Base-by-base conservation (phyloP, 2,113 vertebrate species). In the Nothobranchius furzeri region DNA sequence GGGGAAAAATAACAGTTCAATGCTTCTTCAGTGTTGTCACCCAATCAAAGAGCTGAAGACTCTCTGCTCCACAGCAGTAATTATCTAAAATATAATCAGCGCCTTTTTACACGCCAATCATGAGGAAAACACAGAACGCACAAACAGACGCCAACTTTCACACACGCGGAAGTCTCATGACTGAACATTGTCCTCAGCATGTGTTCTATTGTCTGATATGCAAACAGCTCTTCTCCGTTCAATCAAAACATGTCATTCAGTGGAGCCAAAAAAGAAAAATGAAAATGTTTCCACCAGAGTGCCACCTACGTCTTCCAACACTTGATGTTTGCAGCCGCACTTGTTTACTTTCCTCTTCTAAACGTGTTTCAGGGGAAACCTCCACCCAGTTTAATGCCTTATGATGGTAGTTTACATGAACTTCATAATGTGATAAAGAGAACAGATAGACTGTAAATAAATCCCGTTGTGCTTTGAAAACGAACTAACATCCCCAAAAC, bases 61-160 rank as follows among this genome's bases (percentile, higher is more conserved):
- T 75, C 43, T 24, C 51, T 56, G 15, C 59, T 59, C 71, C 52
- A 68, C 60, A 65, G 54, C 68, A 67, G 58, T 73, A 79, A 85
- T 85, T 83, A 82, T 75, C 63, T 46, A 56, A 82, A 66, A 73
- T 66, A 79, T 85, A 82, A 87, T 81, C 62, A 82, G 59, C 50
- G 61, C 15, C 52, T 78, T 85, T 83, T 73, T 78, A 78, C 69
- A 56, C 67, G 78, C 60, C 81, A 85, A 56, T 84, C 78, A 77
- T 12, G 7, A 17, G 12, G 14, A 70, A 51, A 68, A 40, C 20
- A 60, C 58, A 47, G 8, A 9, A 49, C 58, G 63, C 61, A 25
- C 40, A 81, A 75, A 57, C 30, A 3, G 53, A 62, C 20, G 12
- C 64, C 37, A 61, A 53, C 51, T 12, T 75, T 24, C 43, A 61